Base-by-base conservation (phyloP, 92 coral and sea anemone species). In the Virgularia gustaviana region DNA sequence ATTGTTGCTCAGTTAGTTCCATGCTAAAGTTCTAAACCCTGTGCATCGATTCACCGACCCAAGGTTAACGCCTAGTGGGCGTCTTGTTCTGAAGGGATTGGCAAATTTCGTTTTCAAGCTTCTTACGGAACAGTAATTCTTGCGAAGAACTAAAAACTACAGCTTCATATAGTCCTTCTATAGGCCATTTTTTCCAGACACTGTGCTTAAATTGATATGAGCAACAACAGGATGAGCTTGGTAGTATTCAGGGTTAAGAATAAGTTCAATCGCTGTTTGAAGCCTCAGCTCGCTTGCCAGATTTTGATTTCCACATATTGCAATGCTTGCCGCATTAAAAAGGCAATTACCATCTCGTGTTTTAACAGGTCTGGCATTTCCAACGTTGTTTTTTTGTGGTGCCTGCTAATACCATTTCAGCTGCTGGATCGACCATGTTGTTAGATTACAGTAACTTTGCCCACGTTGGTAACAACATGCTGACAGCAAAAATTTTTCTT, bases 301-400 rank as follows among this genome's bases (percentile, higher is more conserved):
- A 38, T 39, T 31, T 37, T 71, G 78, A 7, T 24, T 24, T 1
- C 73, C 71, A 36, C 80, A 81, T 18, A 85, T 38, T 15, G 81
- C 89, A 19, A 81, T 8, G 64, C 89, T 85, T 38, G 86, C 83
- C n/a, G 85, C 49, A 32, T 79, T 79, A 36, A 84, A 84, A 7
- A 79, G 73, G 29, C 85, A 84, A 66, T 84, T 84, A 29, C 88
- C 85, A 68, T 84, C 75, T 27, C 77, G 62, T 18, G 80, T 37
- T 19, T 55, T 36, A 25, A 72, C 55, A 9, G 83, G 83, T 35
- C 23, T 76, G n/a, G 36, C 32, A 32, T 57, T 47, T 47, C 55
- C 55, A 19, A 47, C 22, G 55, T 25, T 15, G 22, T 49, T 44
- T 65, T 13, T 31, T 19, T 36, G 19, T 16, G 28, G 35, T 37